Conservation (phyloP, 2,797 vertebrate species). For the Coregonus sp. region DNA sequence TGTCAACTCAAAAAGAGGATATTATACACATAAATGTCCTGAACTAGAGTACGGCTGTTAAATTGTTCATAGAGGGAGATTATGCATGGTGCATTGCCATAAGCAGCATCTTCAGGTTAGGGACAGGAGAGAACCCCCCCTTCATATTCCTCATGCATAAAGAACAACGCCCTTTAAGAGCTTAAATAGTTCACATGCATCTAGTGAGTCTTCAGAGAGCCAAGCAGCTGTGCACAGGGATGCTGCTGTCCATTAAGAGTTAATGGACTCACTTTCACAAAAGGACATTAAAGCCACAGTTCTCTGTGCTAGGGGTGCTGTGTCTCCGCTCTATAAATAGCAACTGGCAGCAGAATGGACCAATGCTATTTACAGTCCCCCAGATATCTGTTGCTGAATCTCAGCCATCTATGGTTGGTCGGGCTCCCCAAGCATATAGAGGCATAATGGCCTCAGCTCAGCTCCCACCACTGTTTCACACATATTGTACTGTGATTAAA, state of each 20-base stretch:
- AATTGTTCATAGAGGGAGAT: conserved; percentile 1
- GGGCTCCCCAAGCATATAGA: conserved; percentile 33
- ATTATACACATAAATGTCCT: background rate
- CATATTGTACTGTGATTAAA: conserved; percentile 66
- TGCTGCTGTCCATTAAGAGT: conserved; percentile 73
- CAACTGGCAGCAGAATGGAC: conserved; percentile 72
- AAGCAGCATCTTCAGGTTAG: conserved; percentile 53
- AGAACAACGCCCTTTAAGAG: conserved; percentile 38
- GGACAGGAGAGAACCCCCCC: conserved; percentile 44
- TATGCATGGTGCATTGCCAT: conserved; percentile 9
- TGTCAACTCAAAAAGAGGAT: background rate
- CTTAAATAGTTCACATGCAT: conserved; percentile 54
- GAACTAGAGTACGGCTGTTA: background rate
- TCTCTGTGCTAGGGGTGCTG: conserved; percentile 51
- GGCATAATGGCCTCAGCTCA: conserved; percentile 49
- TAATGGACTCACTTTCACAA: conserved; percentile 81
- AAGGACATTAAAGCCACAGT: conserved; percentile 79
- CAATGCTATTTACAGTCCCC: conserved; percentile 77
- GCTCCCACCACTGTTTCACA: conserved; percentile 44
- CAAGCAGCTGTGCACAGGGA: conserved; percentile 63
- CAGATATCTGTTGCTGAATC: conserved; percentile 72
- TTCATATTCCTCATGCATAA: conserved; percentile 42
- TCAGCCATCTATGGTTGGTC: conserved; percentile 45
- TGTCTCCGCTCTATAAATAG: conserved; percentile 80
- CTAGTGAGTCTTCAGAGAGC: conserved; percentile 51